phyloP scores from a whole-genome alignment of 2,888 invertebrate species.

The Sinohyriopsis cumingii region DNA sequence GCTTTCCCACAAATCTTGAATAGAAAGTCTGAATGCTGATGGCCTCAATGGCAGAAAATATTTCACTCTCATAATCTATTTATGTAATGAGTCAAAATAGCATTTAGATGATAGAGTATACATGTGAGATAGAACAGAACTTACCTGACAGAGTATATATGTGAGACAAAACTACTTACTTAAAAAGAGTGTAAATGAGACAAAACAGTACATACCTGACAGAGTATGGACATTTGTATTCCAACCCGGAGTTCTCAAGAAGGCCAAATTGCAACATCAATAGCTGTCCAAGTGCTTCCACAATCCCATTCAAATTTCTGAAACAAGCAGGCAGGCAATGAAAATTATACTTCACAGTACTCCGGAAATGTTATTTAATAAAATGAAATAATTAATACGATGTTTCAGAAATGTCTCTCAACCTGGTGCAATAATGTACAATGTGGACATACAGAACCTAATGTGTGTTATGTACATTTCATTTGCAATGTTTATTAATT shows the following conservation, averaged over 20 bases:
- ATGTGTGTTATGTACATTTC: too few relatives aligned
- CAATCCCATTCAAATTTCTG: constrained; percentile 49
- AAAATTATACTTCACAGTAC: too few relatives aligned
- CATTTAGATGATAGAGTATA: constrained; percentile 12
- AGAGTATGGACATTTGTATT: constrained; percentile 43
- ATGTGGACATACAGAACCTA: too few relatives aligned
- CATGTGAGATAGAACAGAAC: background rate
- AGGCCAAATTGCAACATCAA: constrained; percentile 40
- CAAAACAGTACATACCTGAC: constrained; percentile 32
- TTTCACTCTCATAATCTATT: too few relatives aligned
- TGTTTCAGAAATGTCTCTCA: too few relatives aligned
- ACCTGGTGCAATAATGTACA: too few relatives aligned
- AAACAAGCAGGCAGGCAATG: constrained; percentile 10
- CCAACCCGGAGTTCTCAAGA: constrained; percentile 16
- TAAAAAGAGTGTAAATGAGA: background rate
- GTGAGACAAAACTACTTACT: constrained; percentile 2
- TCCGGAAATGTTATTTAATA: too few relatives aligned
- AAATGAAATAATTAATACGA: too few relatives aligned
- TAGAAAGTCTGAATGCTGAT: too few relatives aligned
- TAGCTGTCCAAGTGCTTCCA: constrained; percentile 36
- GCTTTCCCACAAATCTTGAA: too few relatives aligned
- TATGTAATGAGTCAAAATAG: background rate
- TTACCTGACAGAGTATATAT: constrained; percentile 12
- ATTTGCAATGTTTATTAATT: too few relatives aligned
- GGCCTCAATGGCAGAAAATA: too few relatives aligned